phyloP scores from a whole-genome alignment of 2,113 vertebrate genomes.

The Symphodus melops region DNA sequence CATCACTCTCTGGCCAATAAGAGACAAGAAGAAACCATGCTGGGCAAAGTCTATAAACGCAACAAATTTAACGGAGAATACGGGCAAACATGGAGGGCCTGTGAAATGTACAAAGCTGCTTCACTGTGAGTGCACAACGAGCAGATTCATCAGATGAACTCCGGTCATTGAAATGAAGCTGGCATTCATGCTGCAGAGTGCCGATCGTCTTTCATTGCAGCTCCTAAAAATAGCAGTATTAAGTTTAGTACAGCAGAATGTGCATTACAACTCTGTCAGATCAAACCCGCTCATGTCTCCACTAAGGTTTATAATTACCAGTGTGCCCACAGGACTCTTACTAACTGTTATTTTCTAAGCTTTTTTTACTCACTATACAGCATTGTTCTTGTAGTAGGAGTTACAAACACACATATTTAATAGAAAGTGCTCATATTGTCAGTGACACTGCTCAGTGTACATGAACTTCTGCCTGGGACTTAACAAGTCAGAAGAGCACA shows the following conservation, averaged over 20 bases:
- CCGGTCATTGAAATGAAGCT: neutral
- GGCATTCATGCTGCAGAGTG: neutral
- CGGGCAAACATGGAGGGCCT: neutral
- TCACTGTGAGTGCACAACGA: conserved; percentile 20
- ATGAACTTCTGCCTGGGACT: conserved; percentile 32
- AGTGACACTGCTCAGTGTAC: no score
- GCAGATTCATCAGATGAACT: conserved; percentile 29
- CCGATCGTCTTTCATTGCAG: no score
- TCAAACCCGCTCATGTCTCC: conserved; percentile 28
- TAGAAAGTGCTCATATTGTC: no score
- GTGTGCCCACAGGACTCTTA: no score
- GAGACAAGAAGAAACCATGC: no score
- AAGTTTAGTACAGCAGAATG: conserved; percentile 12
- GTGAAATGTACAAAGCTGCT: conserved; percentile 35
- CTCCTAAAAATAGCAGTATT: no score
- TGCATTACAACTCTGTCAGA: conserved; percentile 40
- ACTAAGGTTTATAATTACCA: conserved; percentile 29
- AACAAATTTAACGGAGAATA: no score
- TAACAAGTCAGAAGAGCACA: conserved; percentile 31
- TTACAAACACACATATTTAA: neutral
- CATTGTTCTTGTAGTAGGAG: neutral
- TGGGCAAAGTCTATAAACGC: no score
- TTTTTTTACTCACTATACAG: conserved; percentile 4
- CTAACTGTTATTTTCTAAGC: conserved; percentile 11
- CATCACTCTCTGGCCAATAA: no score